phyloP scores from a whole-genome alignment of 2,797 vertebrate species.

The Mycteria americana region DNA sequence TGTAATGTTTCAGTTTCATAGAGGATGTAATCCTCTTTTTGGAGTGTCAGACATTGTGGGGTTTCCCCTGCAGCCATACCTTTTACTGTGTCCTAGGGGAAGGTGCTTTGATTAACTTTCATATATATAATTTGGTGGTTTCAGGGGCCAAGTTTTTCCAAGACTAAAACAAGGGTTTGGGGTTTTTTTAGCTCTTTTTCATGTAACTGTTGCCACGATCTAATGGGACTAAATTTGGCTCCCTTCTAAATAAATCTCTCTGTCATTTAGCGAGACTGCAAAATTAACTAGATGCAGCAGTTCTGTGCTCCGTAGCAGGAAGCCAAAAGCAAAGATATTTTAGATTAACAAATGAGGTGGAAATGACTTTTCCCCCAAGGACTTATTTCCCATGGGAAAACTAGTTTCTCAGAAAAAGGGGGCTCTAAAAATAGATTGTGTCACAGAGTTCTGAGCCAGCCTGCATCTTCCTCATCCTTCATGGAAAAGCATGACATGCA shows the following conservation, averaged over 20 bases:
- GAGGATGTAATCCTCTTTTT: neutral
- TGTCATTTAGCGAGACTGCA: slow-evolving; percentile 42
- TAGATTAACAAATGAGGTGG: slow-evolving; percentile 40
- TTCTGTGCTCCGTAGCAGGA: slow-evolving; percentile 23
- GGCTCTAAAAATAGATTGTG: slow-evolving; percentile 37
- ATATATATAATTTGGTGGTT: neutral
- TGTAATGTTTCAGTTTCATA: neutral
- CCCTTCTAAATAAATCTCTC: slow-evolving; percentile 57
- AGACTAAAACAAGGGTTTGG: neutral
- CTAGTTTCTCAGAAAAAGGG: neutral
- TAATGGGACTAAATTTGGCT: slow-evolving; percentile 66
- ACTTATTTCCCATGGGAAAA: slow-evolving; percentile 47
- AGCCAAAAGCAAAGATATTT: slow-evolving; percentile 60
- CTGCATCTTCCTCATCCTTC: neutral
- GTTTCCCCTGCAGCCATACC: neutral
- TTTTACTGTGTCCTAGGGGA: neutral
- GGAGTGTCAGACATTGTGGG: neutral
- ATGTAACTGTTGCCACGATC: slow-evolving; percentile 6
- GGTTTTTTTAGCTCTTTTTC: neutral
- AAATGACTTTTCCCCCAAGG: slow-evolving; percentile 55
- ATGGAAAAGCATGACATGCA: neutral
- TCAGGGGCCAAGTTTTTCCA: neutral
- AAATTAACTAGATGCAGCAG: slow-evolving; percentile 67
- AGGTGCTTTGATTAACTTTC: neutral
- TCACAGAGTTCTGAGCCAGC: slow-evolving; percentile 12